A percentile compares a stretch with the other conserved stretches of the same genome.
Evolutionary conservation across 2,888 invertebrate species (phyloP).

Genomic region (Lacanobia wlatinum): DNA sequence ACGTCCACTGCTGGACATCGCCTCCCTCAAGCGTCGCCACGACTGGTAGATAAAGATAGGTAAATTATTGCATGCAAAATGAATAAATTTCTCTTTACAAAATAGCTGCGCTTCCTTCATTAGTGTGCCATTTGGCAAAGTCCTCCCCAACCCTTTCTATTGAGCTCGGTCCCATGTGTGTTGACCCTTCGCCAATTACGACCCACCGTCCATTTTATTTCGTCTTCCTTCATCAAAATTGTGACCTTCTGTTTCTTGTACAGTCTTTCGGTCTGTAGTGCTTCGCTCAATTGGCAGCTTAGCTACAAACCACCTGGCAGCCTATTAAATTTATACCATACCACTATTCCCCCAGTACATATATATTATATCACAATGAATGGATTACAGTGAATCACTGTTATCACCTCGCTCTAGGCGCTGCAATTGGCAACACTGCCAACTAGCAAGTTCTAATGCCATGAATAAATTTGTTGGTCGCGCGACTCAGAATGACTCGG

Average conservation of each 20-base stretch:
- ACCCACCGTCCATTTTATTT: not conserved
- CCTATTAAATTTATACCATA: not conserved
- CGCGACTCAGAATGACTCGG: constrained; percentile 12
- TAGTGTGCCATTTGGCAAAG: too few species aligned
- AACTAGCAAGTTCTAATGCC: constrained; percentile 35
- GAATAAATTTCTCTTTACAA: too few species aligned
- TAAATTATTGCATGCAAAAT: too few species aligned
- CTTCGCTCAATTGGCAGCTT: not conserved
- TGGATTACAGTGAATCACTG: constrained; percentile 5
- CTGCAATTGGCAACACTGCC: constrained; percentile 39
- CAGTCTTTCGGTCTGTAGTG: not conserved
- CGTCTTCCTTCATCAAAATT: not conserved
- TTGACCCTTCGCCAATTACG: not conserved
- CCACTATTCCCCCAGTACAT: not conserved
- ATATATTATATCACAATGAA: not conserved
- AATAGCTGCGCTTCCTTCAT: too few species aligned
- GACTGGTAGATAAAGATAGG: too few species aligned
- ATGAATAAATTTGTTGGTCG: constrained; percentile 54
- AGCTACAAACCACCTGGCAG: not conserved
- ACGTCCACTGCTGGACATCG: too few species aligned
- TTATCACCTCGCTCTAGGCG: constrained; percentile 5
- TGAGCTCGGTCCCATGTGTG: not conserved
- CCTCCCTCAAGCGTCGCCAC: too few species aligned
- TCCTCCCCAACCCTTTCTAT: not conserved
- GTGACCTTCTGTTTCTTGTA: not conserved